phyloP scores from a whole-genome alignment of 2,888 invertebrate species.

The Sceliomorpha sp. region DNA sequence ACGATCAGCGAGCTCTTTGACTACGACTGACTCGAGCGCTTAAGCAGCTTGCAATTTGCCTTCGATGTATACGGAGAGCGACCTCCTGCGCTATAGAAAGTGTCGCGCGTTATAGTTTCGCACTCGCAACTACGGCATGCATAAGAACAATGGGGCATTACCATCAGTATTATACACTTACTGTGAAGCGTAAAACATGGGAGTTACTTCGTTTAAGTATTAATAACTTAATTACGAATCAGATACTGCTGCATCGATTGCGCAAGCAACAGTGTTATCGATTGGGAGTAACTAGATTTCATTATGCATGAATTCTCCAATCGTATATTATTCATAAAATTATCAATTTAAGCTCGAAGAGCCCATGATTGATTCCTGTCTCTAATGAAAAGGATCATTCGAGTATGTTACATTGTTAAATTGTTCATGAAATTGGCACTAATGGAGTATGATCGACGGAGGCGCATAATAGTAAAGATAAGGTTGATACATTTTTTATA shows the following conservation, averaged over 20 bases:
- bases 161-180: conserved; percentile 35
- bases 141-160: conserved; percentile 52
- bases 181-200: conserved; percentile 29
- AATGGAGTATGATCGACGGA: no score
- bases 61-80: conserved; percentile 24
- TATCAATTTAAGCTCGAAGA: no score
- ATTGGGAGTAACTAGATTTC: conserved; percentile 34
- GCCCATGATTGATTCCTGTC: no score
- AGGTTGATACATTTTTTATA: no score
- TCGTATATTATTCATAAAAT: no score
- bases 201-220: conserved; percentile 42
- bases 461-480: no score
- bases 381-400: no score
- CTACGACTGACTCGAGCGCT: conserved; percentile 44
- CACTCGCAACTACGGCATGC: conserved; percentile 40
- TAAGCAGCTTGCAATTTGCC: conserved; percentile 49
- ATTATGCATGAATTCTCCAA: conserved; percentile 42
- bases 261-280: conserved; percentile 31
- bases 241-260: conserved; percentile 35
- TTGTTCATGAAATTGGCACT: no score
- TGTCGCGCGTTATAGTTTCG: conserved; percentile 44
- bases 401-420: no score
- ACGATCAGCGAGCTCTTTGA: conserved; percentile 51
- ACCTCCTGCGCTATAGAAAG: conserved; percentile 22
- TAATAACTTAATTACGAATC: conserved; percentile 48